These are phyloP conservation scores for Chiloscyllium plagiosum DNA, from an alignment of 2,113 vertebrate species.

Conservation along the genomic window DNA sequence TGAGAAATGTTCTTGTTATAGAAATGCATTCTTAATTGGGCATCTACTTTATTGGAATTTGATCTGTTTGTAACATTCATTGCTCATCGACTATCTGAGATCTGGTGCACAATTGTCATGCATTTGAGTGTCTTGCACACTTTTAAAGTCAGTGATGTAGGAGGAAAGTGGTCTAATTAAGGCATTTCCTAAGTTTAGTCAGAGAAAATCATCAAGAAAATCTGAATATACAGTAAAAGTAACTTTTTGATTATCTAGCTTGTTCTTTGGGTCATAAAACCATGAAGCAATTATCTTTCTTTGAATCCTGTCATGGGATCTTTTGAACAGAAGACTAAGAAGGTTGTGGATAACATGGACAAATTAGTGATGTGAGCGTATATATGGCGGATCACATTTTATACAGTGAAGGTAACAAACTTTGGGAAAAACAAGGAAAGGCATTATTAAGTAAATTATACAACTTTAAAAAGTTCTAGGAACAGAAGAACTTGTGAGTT, in stretches of 20 bases:
- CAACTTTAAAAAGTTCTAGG: neutral
- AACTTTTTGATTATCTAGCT: neutral
- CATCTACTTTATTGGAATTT: neutral
- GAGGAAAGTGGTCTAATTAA: neutral
- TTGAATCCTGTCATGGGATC: neutral
- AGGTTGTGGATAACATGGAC: neutral
- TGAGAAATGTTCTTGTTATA: neutral
- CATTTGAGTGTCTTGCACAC: neutral
- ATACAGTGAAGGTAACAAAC: neutral
- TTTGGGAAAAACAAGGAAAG: neutral
- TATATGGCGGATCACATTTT: neutral
- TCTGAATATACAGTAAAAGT: neutral
- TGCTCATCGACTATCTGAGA: neutral
- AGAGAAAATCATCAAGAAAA: neutral
- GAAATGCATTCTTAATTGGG: neutral
- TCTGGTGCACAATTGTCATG: neutral
- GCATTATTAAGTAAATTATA: neutral
- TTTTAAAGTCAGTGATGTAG: neutral
- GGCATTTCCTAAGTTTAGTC: neutral
- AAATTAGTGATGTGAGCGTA: neutral
- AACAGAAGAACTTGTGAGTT: neutral
- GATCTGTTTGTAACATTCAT: neutral
- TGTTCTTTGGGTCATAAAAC: neutral
- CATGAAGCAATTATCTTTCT: neutral
- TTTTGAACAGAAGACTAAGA: neutral